These are phyloP conservation scores for Anoura caudifer DNA, from an alignment of 2,113 vertebrate genomes.

Conservation along the genomic window DNA sequence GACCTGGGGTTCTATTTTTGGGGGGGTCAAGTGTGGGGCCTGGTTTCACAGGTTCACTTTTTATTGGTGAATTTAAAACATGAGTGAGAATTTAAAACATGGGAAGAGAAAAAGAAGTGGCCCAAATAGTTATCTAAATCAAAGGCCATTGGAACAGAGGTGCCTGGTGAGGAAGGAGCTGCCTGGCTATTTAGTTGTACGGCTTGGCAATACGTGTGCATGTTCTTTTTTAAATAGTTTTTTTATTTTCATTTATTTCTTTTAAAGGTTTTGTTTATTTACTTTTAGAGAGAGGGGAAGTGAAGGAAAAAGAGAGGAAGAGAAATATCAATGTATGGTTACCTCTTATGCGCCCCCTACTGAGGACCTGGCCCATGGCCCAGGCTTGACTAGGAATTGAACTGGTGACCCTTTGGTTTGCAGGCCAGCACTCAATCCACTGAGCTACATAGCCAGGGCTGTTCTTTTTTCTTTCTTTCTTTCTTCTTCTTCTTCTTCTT, in stretches of 20 bases:
- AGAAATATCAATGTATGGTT: no score
- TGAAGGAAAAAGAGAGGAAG: no score
- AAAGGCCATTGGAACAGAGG: background rate
- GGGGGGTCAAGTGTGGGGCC: background rate
- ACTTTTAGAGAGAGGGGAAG: no score
- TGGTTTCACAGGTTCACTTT: background rate
- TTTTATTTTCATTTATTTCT: background rate
- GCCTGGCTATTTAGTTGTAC: background rate
- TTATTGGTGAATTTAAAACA: background rate
- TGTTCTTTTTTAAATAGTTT: background rate
- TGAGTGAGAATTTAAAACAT: background rate
- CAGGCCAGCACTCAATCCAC: no score
- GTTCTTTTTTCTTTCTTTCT: background rate
- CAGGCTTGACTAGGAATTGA: no score
- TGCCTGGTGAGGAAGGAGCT: background rate
- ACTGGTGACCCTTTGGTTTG: no score
- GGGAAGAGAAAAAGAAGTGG: background rate
- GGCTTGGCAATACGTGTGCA: background rate
- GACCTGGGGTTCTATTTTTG: background rate
- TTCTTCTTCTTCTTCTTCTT: background rate
- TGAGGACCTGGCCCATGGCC: no score
- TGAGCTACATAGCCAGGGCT: no score
- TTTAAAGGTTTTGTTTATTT: no score
- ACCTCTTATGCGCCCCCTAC: no score
- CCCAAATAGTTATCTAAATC: background rate